Conservation (phyloP, 2,888 invertebrate genomes). For the Drosophila conformis region DNA sequence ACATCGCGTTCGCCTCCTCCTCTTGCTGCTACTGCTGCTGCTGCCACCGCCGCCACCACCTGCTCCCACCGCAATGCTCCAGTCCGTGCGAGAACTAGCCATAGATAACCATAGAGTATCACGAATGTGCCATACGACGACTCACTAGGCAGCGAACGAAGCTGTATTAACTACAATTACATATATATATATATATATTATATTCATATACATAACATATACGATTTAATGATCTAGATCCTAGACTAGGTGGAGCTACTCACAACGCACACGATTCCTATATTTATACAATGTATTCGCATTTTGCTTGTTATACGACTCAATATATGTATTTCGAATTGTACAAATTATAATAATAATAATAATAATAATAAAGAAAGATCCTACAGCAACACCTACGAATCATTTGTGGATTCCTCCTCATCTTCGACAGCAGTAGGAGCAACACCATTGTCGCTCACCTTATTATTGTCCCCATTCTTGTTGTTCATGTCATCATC, state of each 20-base stretch:
- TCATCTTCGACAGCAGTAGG: constrained; percentile 1
- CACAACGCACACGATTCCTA: constrained; percentile 67
- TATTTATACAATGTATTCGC: constrained; percentile 79
- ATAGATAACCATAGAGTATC: constrained; percentile 50
- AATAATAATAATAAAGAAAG: constrained; percentile 23
- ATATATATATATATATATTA: constrained; percentile 31
- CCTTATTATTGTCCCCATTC: neutral
- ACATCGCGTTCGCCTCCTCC: constrained; percentile 29
- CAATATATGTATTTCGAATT: constrained; percentile 66
- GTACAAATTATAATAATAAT: constrained; percentile 57
- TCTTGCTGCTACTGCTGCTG: constrained; percentile 23
- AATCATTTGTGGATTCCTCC: constrained; percentile 34
- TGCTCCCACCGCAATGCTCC: constrained; percentile 41
- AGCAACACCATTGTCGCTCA: neutral
- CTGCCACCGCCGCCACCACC: constrained; percentile 6
- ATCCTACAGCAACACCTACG: constrained; percentile 33
- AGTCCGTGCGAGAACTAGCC: constrained; percentile 12
- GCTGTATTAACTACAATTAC: constrained; percentile 72
- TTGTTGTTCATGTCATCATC: neutral
- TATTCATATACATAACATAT: constrained; percentile 34
- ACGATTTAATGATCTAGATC: constrained; percentile 30
- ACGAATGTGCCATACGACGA: constrained; percentile 79
- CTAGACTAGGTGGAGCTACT: constrained; percentile 46
- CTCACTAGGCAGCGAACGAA: constrained; percentile 49
- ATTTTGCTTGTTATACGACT: constrained; percentile 77